A percentile compares a stretch with the other conserved stretches of the same genome.
Conservation (phyloP, 2,113 vertebrate genomes). For the Notothenia rossii region DNA sequence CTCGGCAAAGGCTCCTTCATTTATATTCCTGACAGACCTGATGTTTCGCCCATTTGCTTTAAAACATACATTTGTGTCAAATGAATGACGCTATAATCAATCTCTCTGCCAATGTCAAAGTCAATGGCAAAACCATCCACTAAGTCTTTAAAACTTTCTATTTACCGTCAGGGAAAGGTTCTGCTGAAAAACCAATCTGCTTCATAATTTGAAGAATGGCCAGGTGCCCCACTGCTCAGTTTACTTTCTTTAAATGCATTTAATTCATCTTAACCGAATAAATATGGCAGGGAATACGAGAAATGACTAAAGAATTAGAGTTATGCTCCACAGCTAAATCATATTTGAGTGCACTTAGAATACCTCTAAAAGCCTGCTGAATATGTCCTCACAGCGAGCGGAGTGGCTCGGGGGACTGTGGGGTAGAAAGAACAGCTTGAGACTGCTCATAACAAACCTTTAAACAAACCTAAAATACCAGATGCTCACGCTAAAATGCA, state of each 20-base stretch:
- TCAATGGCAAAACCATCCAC: conserved; percentile 70
- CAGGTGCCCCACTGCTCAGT: conserved; percentile 66
- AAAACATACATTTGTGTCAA: conserved; percentile 75
- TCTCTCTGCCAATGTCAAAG: conserved; percentile 68
- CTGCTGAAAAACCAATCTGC: conserved; percentile 77
- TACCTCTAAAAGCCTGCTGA: conserved; percentile 67
- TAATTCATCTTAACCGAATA: conserved; percentile 70
- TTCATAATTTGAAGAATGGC: conserved; percentile 79
- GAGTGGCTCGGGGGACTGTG: conserved; percentile 44
- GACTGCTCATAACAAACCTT: conserved; percentile 63
- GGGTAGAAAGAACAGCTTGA: conserved; percentile 61
- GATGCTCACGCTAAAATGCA: conserved; percentile 53
- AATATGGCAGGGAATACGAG: conserved; percentile 59
- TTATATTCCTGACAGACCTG: conserved; percentile 61
- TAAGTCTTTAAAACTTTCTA: conserved; percentile 59
- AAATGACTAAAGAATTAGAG: conserved; percentile 61
- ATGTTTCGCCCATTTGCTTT: conserved; percentile 70
- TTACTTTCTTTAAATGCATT: conserved; percentile 74
- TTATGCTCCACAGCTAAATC: conserved; percentile 60
- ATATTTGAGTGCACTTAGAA: conserved; percentile 74
- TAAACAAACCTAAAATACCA: conserved; percentile 60
- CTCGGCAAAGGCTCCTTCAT: conserved; percentile 53
- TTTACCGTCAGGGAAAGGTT: conserved; percentile 69
- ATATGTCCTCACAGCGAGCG: conserved; percentile 47
- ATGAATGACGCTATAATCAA: conserved; percentile 69